phyloP scores from a whole-genome alignment of 2,888 invertebrate species.

The Aethes cnicana region DNA sequence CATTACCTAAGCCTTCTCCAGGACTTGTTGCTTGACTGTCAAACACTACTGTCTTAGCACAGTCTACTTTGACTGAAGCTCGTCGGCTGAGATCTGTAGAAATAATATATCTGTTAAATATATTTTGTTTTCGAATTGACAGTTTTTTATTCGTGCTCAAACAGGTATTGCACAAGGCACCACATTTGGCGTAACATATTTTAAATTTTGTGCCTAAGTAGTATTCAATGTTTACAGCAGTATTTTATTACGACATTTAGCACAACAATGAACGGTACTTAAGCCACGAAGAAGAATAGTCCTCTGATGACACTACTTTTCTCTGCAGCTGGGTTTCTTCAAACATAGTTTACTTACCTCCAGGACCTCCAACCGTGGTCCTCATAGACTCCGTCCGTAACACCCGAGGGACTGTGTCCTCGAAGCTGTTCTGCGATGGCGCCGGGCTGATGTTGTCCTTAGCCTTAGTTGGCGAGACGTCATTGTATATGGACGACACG shows the following conservation, averaged over 20 bases:
- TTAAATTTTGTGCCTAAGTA: no score
- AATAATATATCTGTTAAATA: slow-evolving; percentile 29
- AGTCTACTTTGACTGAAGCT: slow-evolving; percentile 65
- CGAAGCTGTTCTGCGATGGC: slow-evolving; percentile 71
- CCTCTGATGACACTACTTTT: no score
- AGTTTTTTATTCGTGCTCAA: no score
- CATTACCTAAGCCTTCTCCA: slow-evolving; percentile 61
- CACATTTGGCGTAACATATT: no score
- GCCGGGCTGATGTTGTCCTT: slow-evolving; percentile 69
- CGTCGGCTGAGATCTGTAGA: slow-evolving; percentile 63
- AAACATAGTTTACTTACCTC: slow-evolving; percentile 37
- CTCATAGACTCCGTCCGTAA: slow-evolving; percentile 67
- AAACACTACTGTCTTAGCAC: slow-evolving; percentile 64
- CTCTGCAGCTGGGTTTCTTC: no score
- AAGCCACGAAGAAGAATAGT: no score
- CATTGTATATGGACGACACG: slow-evolving; percentile 71
- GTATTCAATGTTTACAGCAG: no score
- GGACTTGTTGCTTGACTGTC: slow-evolving; percentile 60
- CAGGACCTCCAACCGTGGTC: slow-evolving; percentile 39
- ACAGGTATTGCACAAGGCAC: no score
- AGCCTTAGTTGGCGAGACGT: slow-evolving; percentile 67
- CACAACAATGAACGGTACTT: no score
- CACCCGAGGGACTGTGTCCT: slow-evolving; percentile 54
- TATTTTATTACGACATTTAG: no score
- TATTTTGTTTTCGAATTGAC: no score